Evolutionary conservation across 2,797 vertebrate genomes (phyloP), one percentile per base, ranked within the genome.

Genomic region (Spheniscus humboldti): DNA sequence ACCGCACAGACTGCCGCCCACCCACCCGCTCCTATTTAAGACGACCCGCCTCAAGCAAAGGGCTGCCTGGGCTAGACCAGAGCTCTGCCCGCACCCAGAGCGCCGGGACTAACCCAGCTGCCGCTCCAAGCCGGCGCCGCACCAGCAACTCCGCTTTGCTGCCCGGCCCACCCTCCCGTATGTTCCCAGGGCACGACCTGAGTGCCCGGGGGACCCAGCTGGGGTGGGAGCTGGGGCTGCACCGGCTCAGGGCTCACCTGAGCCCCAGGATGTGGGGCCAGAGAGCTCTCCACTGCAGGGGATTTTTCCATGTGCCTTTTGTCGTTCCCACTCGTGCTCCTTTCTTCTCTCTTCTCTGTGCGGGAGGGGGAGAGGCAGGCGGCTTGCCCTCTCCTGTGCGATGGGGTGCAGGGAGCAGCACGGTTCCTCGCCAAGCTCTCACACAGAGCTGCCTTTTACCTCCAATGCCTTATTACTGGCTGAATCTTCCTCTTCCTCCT

Each of bases 1-100:
- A 52, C 94, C 7, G 69, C 98, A 97, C 96, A 97, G 97, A 97
- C 97, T 98, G 96, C 97, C 56, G 86, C 94, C 85, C 5, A 33
- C 90, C 92, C 20, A 56, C 97, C 95, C 27, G 64, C 97, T 94
- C 77, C 92, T 96, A 95, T 96, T 96, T 97, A 96, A 95, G 66
- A 63, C 0, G 3, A 73, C 52, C 79, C 1, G 33, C 47, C 84
- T 92, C 33, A 45, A 95, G 93, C 41, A 0, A 33, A 79, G 89
- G 69, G 76, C 60, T 68, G 85, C 73, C 59, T 94, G 77, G 86
- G 93, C 76, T 91, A 91, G 95, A 31, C 86, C 82, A 84, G 56
- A 62, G 90, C 72, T 86, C 90, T 74, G 79, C 93, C 85, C 28
- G 88, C 80, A 86, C 92, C 62, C 94, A 91, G 86, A 84, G 84